A percentile compares a stretch with the other conserved stretches of the same genome.
phyloP scores from a whole-genome alignment of 1,140 invertebrate genomes.

The Colletes gigas region DNA sequence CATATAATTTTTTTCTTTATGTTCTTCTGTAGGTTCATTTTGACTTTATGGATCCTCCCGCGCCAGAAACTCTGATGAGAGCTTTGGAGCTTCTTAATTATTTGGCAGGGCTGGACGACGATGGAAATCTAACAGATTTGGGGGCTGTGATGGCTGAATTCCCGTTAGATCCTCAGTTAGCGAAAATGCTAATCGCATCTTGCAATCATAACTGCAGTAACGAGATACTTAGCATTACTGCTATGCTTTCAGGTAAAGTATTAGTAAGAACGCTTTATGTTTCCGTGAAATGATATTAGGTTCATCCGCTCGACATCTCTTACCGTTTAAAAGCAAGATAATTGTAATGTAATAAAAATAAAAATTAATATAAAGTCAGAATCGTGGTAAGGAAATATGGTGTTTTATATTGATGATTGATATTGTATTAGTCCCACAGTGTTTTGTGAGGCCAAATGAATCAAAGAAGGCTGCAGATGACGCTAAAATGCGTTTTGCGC shows the following conservation, averaged over 20 bases:
- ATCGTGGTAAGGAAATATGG: conserved; percentile 70
- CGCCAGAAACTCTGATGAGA: conserved; percentile 99
- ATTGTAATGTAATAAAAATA: neutral
- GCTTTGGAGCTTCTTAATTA: conserved; percentile 99
- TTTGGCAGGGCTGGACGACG: conserved; percentile 97
- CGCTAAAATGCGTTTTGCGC: conserved; percentile 99
- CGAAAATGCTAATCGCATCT: conserved; percentile 99
- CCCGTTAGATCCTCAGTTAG: conserved; percentile 98
- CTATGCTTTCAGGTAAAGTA: conserved; percentile 97
- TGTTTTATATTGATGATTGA: conserved; percentile 80
- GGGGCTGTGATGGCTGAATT: conserved; percentile 99
- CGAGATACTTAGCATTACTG: conserved; percentile 99
- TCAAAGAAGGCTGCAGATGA: conserved; percentile 99
- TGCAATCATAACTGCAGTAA: conserved; percentile 99
- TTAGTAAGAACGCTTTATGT: conserved; percentile 13
- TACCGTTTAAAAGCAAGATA: neutral
- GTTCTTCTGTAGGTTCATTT: conserved; percentile 89
- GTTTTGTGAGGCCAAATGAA: conserved; percentile 99
- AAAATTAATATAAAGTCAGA: conserved; percentile 47
- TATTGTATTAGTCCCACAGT: conserved; percentile 95
- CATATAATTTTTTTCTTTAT: neutral
- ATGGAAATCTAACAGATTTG: conserved; percentile 96
- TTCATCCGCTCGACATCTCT: neutral
- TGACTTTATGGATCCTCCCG: conserved; percentile 99
- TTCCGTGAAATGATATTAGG: conserved; percentile 38